A percentile compares a stretch with the other conserved stretches of the same genome.
phyloP scores from a whole-genome alignment of 1,140 invertebrate species.

The Trissolcus basalis region DNA sequence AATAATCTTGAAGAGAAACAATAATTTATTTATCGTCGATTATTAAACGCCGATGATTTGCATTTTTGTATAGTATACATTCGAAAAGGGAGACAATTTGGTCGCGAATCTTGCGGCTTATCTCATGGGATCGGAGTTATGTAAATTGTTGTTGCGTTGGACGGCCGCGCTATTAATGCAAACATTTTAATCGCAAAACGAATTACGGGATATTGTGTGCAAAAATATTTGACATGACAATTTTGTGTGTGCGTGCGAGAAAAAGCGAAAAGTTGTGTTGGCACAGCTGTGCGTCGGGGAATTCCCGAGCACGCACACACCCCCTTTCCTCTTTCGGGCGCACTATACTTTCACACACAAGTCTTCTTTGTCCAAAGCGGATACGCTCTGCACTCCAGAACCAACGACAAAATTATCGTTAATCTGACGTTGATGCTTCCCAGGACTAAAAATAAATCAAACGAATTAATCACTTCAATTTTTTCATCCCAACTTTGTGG shows the following conservation, averaged over 20 bases:
- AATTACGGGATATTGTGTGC: conserved; percentile 15
- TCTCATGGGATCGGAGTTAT: background rate
- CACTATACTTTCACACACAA: conserved; percentile 54
- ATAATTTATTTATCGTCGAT: background rate
- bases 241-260: conserved; percentile 5
- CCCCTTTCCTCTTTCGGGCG: conserved; percentile 7
- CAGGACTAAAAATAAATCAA: background rate
- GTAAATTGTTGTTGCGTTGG: background rate
- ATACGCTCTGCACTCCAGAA: conserved; percentile 12
- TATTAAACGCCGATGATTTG: background rate
- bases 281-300: conserved; percentile 50
- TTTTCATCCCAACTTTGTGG: no score
- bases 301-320: conserved; percentile 31
- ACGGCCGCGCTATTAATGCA: conserved; percentile 10
- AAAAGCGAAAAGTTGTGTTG: conserved; percentile 18
- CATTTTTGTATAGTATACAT: no score
- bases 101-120: no score
- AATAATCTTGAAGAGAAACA: conserved; percentile 23
- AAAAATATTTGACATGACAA: conserved; percentile 28
- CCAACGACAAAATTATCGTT: conserved; percentile 29
- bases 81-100: no score
- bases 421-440: conserved; percentile 18
- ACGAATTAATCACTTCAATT: background rate
- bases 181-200: conserved; percentile 12
- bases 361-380: conserved; percentile 57